Conservation (phyloP, 2,113 vertebrate species). For the Hippocampus comes region DNA sequence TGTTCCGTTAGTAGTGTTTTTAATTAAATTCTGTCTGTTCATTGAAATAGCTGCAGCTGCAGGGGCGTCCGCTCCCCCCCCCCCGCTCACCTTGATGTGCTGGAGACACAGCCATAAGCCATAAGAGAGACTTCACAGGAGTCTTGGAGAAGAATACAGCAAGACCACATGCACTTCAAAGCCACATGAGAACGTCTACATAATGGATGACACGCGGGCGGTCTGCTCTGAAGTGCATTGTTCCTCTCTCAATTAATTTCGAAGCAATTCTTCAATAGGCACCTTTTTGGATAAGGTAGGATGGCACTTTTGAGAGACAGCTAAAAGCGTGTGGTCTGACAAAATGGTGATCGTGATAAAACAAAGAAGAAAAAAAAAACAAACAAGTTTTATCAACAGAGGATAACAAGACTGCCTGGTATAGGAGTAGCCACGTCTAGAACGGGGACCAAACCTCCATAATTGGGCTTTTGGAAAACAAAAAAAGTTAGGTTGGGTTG, state of each 20-base stretch:
- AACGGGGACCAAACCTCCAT: too few relatives aligned
- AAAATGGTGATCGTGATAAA: neutral
- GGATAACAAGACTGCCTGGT: too few relatives aligned
- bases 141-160: slow-evolving; percentile 40
- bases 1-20: slow-evolving; percentile 33
- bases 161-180: slow-evolving; percentile 58
- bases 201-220: slow-evolving; percentile 57
- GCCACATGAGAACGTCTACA: slow-evolving; percentile 45
- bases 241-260: slow-evolving; percentile 59
- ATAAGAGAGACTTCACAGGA: slow-evolving; percentile 54
- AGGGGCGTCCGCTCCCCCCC: slow-evolving; percentile 10
- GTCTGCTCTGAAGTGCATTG: slow-evolving; percentile 46
- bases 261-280: slow-evolving; percentile 57
- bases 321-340: neutral
- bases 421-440: too few relatives aligned
- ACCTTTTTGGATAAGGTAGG: slow-evolving; percentile 31
- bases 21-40: slow-evolving; percentile 53
- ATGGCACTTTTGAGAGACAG: neutral
- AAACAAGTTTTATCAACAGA: too few relatives aligned
- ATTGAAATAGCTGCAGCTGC: slow-evolving; percentile 23
- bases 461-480: too few relatives aligned
- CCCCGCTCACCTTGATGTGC: slow-evolving; percentile 53
- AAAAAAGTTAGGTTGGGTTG: too few relatives aligned
- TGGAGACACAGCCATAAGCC: slow-evolving; percentile 47
- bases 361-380: neutral